phyloP scores from a whole-genome alignment of 2,888 invertebrate species.

The Phengaris alcon region DNA sequence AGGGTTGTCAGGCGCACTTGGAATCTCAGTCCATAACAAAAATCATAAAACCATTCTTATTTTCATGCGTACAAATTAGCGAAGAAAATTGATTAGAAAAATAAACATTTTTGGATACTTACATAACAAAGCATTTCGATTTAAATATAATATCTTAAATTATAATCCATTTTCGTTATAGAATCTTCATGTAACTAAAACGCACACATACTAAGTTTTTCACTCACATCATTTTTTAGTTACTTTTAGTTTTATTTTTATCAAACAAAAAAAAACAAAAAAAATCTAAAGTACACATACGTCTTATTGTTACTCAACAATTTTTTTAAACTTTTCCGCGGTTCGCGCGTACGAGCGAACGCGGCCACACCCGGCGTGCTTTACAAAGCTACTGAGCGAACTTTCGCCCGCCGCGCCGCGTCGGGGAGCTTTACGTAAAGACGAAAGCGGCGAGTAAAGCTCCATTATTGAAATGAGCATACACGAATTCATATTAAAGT shows the following conservation, averaged over 20 bases:
- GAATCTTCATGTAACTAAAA: neutral
- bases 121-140: slow-evolving; percentile 72
- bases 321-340: neutral
- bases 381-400: slow-evolving; percentile 2
- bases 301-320: too few relatives aligned
- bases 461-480: slow-evolving; percentile 14
- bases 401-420: slow-evolving; percentile 8
- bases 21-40: too few relatives aligned
- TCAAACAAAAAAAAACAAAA: too few relatives aligned
- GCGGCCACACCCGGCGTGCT: slow-evolving; percentile 1
- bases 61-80: too few relatives aligned
- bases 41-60: too few relatives aligned
- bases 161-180: slow-evolving; percentile 38
- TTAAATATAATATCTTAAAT: slow-evolving; percentile 34
- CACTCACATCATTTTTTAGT: neutral
- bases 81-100: neutral
- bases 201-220: neutral
- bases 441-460: slow-evolving; percentile 2
- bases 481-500: neutral
- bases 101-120: slow-evolving; percentile 45
- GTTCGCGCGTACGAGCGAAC: neutral
- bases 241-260: too few relatives aligned
- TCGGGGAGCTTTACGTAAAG: neutral
- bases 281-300: too few relatives aligned
- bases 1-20: too few relatives aligned